Evolutionary conservation across 1,140 invertebrate species (phyloP), one percentile per base, ranked within the genome.

Genomic region (Leptestheria dahalacensis): DNA sequence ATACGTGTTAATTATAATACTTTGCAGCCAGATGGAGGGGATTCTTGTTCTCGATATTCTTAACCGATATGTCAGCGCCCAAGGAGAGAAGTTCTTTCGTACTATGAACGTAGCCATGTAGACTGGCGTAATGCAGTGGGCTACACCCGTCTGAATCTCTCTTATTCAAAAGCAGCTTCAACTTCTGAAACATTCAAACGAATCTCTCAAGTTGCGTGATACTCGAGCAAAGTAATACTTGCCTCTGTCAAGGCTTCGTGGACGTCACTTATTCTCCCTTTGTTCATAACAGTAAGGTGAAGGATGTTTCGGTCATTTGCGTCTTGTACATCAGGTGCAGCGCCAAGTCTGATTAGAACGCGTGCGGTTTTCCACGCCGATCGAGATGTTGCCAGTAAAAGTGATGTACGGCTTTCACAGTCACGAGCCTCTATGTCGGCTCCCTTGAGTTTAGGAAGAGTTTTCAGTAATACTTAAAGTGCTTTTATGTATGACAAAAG

Each of bases 31-130:
- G 91, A 72, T 93, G 90, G 47, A 94, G 68, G 0, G 89, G 87
- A 64, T 86, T 89, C 69, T 92, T 86, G 65, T 91, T 89, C 53
- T 86, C 83, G 66, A 91, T 88, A 69, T 91, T 90, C 70, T 91
- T 92, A 0, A 86, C 71, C 68, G 88, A 89, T 52, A 92, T 83
- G 62, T 80, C 80, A 11, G 87, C 88, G 0, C 90, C 90, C 1
- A 91, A 72, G 4, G 77, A 74, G 10, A 94, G 83, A 1, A 94
- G 76, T 65, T 84, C 85, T 66, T 86, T 81, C 53, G 90, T 73
- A 48, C 84, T 88, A 46, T 80, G 74, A 53, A 92, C 84, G 63
- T 91, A 83, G 0, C 89, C 90, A 64, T 84, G 83, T 25, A 83
- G 76, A 63, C 86, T 85, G 0, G 88, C 88, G 66, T 91, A 91